These are phyloP conservation scores for Athrips mouffetella DNA, from an alignment of 2,888 invertebrate genomes.

Conservation along the genomic window DNA sequence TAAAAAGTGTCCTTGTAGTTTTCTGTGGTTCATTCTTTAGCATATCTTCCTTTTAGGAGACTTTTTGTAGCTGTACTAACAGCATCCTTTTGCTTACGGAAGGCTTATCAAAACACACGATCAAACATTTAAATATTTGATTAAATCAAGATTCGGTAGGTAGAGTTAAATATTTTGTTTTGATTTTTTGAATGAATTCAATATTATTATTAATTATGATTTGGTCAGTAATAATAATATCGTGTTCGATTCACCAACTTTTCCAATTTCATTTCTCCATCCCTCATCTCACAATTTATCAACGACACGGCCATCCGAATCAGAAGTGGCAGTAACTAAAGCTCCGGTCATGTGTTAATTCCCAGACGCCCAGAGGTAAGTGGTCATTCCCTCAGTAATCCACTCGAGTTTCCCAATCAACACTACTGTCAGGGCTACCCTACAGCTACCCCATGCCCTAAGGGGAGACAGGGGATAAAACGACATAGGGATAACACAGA, in stretches of 20 bases:
- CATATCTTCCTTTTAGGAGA: too few species aligned
- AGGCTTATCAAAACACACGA: too few species aligned
- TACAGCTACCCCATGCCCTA: not conserved
- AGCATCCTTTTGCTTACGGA: too few species aligned
- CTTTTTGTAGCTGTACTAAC: too few species aligned
- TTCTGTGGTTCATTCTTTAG: too few species aligned
- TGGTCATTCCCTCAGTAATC: constrained; percentile 70
- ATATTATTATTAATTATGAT: too few species aligned
- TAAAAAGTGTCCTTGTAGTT: too few species aligned
- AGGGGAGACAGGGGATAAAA: constrained; percentile 37
- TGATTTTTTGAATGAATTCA: too few species aligned
- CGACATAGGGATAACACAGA: constrained; percentile 27
- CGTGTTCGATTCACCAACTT: not conserved
- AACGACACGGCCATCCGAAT: constrained; percentile 1
- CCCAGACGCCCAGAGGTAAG: constrained; percentile 57
- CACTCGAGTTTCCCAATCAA: constrained; percentile 70
- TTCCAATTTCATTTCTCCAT: not conserved
- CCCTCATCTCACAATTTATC: constrained; percentile 4
- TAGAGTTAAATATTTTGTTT: too few species aligned
- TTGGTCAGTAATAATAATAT: not conserved
- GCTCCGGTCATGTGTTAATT: constrained; percentile 49
- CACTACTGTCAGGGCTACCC: constrained; percentile 47
- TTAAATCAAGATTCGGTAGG: too few species aligned
- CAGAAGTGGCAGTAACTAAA: constrained; percentile 18
- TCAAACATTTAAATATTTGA: too few species aligned